These are phyloP conservation scores for Orchesella cincta DNA, from an alignment of 1,140 invertebrate genomes.

Conservation along the genomic window DNA sequence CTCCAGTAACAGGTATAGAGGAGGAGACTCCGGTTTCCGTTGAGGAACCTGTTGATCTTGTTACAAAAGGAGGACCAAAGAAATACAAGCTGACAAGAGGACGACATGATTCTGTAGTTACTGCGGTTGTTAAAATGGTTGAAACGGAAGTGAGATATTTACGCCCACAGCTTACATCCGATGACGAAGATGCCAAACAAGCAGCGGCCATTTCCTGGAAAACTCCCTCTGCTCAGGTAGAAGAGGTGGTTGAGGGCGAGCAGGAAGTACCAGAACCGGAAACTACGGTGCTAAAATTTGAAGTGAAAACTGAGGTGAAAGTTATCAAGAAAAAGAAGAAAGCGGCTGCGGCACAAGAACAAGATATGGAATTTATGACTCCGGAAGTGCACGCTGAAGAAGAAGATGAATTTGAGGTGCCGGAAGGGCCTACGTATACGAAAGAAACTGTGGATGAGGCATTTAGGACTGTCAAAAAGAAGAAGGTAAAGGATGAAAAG, in stretches of 20 bases:
- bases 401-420: not conserved
- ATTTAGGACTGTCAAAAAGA: not conserved
- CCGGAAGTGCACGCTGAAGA: conserved; percentile 8
- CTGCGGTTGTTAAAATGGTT: not conserved
- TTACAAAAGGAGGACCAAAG: conserved; percentile 14
- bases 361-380: not conserved
- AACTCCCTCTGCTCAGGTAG: not conserved
- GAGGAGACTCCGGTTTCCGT: conserved; percentile 23
- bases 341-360: not conserved
- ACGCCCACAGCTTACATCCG: not conserved
- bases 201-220: conserved; percentile 49
- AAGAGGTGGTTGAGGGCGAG: conserved; percentile 4
- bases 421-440: too few species aligned
- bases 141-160: not conserved
- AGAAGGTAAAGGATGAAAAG: conserved; percentile 1
- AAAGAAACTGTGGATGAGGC: too few species aligned
- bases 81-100: too few species aligned
- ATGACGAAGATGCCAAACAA: conserved; percentile 40
- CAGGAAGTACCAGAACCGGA: not conserved
- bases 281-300: not conserved
- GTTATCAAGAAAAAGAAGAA: conserved; percentile 23
- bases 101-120: too few species aligned
- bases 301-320: conserved; percentile 33
- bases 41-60: not conserved
- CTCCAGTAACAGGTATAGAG: not conserved